Evolutionary conservation across 2,113 vertebrate genomes (phyloP), one percentile per base, ranked within the genome.

Genomic region (Urocitellus parryii): DNA sequence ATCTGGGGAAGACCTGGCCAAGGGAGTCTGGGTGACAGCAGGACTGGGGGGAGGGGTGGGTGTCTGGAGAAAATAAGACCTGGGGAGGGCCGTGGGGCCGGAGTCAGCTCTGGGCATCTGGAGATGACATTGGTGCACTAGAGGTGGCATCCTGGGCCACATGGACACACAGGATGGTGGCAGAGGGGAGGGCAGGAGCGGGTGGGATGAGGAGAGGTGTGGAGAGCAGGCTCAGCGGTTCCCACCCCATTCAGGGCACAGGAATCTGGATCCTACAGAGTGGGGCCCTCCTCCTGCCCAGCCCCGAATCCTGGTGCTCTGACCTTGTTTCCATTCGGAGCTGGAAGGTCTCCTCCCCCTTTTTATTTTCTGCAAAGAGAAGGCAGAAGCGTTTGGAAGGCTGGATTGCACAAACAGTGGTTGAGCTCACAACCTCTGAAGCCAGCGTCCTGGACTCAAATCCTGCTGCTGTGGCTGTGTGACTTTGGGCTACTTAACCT

Each of bases 321-420:
- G 45, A 97, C 97, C 93, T 95, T 48, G 96, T 91, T 77, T 87
- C 63, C 11, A 94, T 94, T 76, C 22, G 56, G 25, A 97, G 96
- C 81, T 1, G 79, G 78, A 95, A 97, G 45, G 96, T 97, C 22
- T 90, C 90, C 42, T 96, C 56, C 10, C 34, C 87, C 1, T 81
- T 95, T 78, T 78, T 94, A 37, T 88, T 88, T 34, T 72, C 97
- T 97, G 96, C 67, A 65, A 85, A 96, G 48, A 95, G 70, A 97
- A 90, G 51, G 39, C 48, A 83, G 78, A 25, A 63, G 77, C 61
- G 56, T 34, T 91, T 45, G 96, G 83, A 72, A 39, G 58, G 37
- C 32, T 48, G 65, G 83, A 14, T 20, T 37, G 89, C 37, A 20
- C 20, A n/a, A n/a, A n/a, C n/a, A 25, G 16, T 77, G 25, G 51